Evolutionary conservation across 2,797 vertebrate genomes (phyloP).

Genomic region (Chelmon rostratus): DNA sequence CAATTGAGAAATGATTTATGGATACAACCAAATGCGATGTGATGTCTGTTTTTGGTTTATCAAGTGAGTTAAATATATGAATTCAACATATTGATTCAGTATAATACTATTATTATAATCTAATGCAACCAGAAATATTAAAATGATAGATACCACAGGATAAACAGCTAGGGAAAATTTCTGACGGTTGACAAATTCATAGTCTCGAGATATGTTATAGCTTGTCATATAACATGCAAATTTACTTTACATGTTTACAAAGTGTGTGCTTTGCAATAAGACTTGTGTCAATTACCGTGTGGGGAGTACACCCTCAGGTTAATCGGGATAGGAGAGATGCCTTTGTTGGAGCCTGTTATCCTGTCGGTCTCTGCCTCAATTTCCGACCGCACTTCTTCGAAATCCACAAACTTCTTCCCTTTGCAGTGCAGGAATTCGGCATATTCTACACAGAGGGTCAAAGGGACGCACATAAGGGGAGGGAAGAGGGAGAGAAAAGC

Average conservation of each 20-base stretch:
- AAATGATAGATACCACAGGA: background rate
- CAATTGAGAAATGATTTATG: too few relatives aligned
- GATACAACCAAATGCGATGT: background rate
- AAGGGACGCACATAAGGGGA: background rate
- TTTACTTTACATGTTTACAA: too few relatives aligned
- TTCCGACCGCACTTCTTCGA: constrained; percentile 95
- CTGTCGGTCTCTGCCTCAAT: constrained; percentile 96
- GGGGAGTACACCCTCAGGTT: constrained; percentile 96
- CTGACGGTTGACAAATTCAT: background rate
- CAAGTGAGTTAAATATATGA: background rate
- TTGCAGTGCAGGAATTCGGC: constrained; percentile 99
- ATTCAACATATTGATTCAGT: background rate
- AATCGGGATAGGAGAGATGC: constrained; percentile 95
- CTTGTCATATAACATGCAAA: background rate
- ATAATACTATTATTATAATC: background rate
- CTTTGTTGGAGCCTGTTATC: constrained; percentile 96
- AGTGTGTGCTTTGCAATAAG: too few relatives aligned
- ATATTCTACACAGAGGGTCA: constrained; percentile 87
- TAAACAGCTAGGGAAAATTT: background rate
- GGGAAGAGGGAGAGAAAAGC: background rate
- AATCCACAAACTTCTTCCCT: constrained; percentile 96
- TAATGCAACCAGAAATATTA: background rate
- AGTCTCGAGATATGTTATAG: background rate
- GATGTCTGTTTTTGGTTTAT: background rate
- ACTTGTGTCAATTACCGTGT: too few relatives aligned